Conservation (phyloP, 2,113 vertebrate species). For the Carlito syrichta region DNA sequence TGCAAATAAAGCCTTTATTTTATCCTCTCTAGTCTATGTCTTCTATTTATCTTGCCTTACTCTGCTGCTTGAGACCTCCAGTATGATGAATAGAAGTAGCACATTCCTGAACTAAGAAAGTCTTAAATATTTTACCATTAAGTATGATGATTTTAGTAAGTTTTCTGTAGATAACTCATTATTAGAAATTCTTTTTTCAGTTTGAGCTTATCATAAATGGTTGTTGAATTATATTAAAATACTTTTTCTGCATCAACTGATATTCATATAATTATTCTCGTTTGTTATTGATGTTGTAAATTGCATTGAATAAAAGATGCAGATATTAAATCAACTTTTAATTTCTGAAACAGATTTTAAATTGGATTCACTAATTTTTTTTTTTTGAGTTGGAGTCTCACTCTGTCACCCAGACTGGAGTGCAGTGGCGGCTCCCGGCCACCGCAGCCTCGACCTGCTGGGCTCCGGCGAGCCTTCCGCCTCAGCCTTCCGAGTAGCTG, state of each 20-base stretch:
- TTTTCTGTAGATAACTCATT: background rate
- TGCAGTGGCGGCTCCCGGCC: too few relatives aligned
- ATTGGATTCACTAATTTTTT: background rate
- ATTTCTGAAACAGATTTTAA: background rate
- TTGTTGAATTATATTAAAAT: background rate
- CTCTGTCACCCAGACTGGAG: background rate
- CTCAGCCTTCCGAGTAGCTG: too few relatives aligned
- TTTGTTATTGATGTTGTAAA: conserved; percentile 24
- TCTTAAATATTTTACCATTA: background rate
- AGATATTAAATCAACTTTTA: background rate
- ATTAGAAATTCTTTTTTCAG: background rate
- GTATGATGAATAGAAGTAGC: background rate
- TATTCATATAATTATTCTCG: background rate
- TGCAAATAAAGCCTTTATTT: background rate
- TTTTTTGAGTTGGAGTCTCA: background rate
- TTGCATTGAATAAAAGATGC: background rate
- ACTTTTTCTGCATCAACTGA: background rate
- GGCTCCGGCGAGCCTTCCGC: too few relatives aligned
- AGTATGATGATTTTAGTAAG: background rate
- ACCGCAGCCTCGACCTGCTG: too few relatives aligned
- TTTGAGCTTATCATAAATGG: background rate
- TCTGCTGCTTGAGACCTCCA: background rate
- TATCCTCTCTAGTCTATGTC: background rate
- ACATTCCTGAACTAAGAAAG: background rate
- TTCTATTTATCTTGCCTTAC: background rate